phyloP scores from a whole-genome alignment of 2,888 invertebrate species.

The Atrina japonica region DNA sequence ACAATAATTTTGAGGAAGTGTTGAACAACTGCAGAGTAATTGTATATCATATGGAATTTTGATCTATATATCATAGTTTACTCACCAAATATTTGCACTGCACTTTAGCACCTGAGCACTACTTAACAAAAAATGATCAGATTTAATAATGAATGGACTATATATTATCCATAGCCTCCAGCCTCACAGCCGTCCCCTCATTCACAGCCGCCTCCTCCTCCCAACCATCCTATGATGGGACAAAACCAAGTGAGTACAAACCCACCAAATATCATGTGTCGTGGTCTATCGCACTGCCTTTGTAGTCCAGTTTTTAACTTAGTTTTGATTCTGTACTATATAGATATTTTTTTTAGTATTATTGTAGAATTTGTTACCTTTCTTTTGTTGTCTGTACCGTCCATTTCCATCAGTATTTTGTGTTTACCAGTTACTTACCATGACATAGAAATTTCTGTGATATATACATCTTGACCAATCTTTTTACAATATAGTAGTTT shows the following conservation, averaged over 20 bases:
- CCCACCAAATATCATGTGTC: slow-evolving; percentile 1
- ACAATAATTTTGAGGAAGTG: too few species aligned
- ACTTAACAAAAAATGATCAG: too few species aligned
- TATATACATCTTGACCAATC: too few species aligned
- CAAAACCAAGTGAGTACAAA: slow-evolving; percentile 85
- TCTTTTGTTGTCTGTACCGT: slow-evolving; percentile 3
- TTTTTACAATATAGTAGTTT: too few species aligned
- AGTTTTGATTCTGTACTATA: background rate
- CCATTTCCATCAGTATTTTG: background rate
- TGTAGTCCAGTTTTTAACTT: slow-evolving; percentile 13
- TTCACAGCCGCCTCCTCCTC: slow-evolving; percentile 88
- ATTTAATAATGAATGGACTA: slow-evolving; percentile 62
- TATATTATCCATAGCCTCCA: slow-evolving; percentile 83
- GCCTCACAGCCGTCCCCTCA: slow-evolving; percentile 94
- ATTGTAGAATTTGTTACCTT: background rate
- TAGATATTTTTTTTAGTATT: slow-evolving; percentile 8
- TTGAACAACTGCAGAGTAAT: too few species aligned
- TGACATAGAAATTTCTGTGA: too few species aligned
- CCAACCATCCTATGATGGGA: slow-evolving; percentile 86
- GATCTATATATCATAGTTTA: too few species aligned
- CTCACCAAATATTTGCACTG: too few species aligned
- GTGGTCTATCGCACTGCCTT: slow-evolving; percentile 1
- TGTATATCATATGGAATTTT: too few species aligned
- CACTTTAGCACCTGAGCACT: too few species aligned
- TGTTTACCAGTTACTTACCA: too few species aligned